A percentile compares a stretch with the other conserved stretches of the same genome.
phyloP scores from a whole-genome alignment of 2,113 vertebrate species.

The Odontophorus gujanensis region DNA sequence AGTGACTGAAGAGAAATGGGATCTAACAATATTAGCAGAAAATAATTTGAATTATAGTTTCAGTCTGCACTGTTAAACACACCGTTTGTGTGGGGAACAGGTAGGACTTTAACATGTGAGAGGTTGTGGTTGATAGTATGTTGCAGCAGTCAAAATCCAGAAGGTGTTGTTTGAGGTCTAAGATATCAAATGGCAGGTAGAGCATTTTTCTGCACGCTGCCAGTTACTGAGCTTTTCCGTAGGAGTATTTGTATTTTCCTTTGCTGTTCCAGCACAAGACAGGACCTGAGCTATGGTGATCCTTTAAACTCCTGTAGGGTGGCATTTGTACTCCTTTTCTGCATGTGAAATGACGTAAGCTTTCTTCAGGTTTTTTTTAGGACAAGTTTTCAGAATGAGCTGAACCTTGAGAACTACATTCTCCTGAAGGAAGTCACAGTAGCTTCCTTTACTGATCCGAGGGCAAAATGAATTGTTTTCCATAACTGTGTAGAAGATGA shows the following conservation, averaged over 20 bases:
- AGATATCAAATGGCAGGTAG: not conserved
- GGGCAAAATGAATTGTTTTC: not conserved
- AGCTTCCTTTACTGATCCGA: accelerated
- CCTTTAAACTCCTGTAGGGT: not conserved
- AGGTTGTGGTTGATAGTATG: not conserved
- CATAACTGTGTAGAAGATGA: not conserved
- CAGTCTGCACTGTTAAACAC: not conserved
- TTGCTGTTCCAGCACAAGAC: not conserved
- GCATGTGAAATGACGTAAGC: not conserved
- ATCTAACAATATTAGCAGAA: not conserved
- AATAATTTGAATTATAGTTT: not conserved
- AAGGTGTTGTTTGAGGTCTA: not conserved
- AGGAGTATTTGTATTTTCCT: not conserved
- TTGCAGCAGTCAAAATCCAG: not conserved
- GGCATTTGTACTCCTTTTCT: not conserved
- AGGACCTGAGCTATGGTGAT: not conserved
- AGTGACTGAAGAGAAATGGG: not conserved
- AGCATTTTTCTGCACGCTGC: not conserved
- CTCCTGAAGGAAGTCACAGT: not conserved
- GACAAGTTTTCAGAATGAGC: not conserved
- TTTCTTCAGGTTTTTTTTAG: not conserved
- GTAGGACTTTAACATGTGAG: not conserved
- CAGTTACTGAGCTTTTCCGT: not conserved
- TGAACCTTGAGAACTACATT: not conserved
- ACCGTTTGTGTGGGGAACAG: not conserved